Evolutionary conservation across 2,888 invertebrate genomes (phyloP).

Genomic region (Drosophila mercatorum): DNA sequence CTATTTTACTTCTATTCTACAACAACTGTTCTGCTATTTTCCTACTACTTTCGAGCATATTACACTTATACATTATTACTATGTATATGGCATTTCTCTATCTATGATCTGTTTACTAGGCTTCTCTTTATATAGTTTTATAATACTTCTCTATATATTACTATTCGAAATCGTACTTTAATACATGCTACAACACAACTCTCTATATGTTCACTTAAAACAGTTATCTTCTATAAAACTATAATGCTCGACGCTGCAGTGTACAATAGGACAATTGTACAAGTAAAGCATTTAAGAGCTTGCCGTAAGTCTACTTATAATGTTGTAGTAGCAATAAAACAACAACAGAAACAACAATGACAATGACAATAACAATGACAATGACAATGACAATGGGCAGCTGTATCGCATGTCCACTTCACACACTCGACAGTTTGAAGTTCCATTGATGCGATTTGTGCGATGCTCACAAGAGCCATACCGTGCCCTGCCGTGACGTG

Average conservation of each 20-base stretch:
- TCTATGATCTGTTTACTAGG: too few species aligned
- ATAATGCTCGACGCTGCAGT: background rate
- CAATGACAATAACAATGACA: background rate
- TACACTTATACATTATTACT: too few species aligned
- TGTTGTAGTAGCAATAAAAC: slow-evolving; percentile 15
- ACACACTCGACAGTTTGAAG: slow-evolving; percentile 39
- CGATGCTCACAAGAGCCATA: slow-evolving; percentile 18
- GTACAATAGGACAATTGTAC: background rate
- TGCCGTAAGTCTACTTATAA: slow-evolving; percentile 9
- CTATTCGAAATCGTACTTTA: too few species aligned
- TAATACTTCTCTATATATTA: too few species aligned
- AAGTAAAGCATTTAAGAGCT: slow-evolving; percentile 2
- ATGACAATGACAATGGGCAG: slow-evolving; percentile 25
- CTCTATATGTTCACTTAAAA: too few species aligned
- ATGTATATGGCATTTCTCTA: too few species aligned
- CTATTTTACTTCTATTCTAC: too few species aligned
- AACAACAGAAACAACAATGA: background rate
- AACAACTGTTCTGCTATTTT: too few species aligned
- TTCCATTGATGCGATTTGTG: slow-evolving; percentile 41
- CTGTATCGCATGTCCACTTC: slow-evolving; percentile 32
- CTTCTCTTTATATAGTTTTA: too few species aligned
- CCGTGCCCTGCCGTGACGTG: background rate
- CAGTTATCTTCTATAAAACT: background rate
- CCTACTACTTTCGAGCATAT: too few species aligned
- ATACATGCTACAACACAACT: too few species aligned